phyloP scores from a whole-genome alignment of 2,797 vertebrate species.

The Eremophila alpestris region DNA sequence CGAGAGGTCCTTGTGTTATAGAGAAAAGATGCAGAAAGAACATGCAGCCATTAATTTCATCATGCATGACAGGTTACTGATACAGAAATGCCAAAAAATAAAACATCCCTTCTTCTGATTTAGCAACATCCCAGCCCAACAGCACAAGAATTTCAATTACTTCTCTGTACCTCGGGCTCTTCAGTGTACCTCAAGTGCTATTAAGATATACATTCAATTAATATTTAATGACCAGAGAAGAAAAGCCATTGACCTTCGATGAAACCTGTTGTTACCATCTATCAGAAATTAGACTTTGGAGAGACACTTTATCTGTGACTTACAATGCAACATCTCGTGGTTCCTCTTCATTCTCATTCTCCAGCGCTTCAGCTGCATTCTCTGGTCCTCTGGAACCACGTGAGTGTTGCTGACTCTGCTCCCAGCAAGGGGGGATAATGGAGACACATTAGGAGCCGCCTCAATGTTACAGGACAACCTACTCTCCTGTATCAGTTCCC shows the following conservation, averaged over 20 bases:
- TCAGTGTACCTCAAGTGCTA: neutral
- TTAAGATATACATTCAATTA: neutral
- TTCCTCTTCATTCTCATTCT: neutral
- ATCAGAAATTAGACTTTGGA: neutral
- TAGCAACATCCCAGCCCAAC: neutral
- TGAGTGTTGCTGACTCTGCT: neutral
- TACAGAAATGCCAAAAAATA: neutral
- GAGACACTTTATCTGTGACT: neutral
- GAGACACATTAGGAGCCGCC: no score
- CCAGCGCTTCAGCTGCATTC: neutral
- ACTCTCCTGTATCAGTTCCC: neutral
- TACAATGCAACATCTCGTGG: neutral
- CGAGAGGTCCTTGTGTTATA: neutral
- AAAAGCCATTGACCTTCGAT: neutral
- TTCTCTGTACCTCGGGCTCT: neutral
- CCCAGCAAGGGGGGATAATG: neutral
- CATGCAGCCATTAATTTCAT: neutral
- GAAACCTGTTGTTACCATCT: neutral
- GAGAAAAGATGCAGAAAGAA: neutral
- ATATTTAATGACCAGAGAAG: neutral
- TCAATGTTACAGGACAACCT: neutral
- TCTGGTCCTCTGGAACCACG: no score
- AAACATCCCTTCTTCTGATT: neutral
- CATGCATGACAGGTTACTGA: neutral
- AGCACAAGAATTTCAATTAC: neutral